Percentiles rank a stretch among this genome's conserved stretches.
Conservation (phyloP, 2,888 invertebrate genomes). For the Patella caerulea region DNA sequence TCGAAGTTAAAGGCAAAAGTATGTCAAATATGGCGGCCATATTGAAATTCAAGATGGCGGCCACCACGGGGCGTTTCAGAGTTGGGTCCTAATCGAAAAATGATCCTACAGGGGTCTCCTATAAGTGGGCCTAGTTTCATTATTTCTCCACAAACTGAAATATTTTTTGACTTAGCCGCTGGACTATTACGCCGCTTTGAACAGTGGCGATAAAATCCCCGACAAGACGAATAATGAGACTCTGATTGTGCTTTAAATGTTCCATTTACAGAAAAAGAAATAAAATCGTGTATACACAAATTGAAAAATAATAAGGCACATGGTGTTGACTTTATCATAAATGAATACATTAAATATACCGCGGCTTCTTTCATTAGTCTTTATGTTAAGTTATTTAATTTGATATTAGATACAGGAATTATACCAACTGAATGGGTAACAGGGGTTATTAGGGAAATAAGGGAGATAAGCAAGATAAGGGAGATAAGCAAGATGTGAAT, state of each 20-base stretch:
- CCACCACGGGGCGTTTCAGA: too few relatives aligned
- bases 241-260: conserved; percentile 2
- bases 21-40: too few relatives aligned
- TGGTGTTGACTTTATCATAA: conserved; percentile 14
- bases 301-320: conserved; percentile 18
- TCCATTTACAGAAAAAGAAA: conserved; percentile 18
- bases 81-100: too few relatives aligned
- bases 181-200: background rate
- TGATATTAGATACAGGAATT: conserved; percentile 20
- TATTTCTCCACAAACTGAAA: too few relatives aligned
- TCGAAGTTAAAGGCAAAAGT: too few relatives aligned
- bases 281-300: conserved; percentile 1
- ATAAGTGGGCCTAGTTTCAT: too few relatives aligned
- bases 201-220: background rate
- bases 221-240: background rate
- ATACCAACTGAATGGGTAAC: conserved; percentile 18
- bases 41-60: too few relatives aligned
- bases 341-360: conserved; percentile 22
- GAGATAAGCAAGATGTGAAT: conserved; percentile 18
- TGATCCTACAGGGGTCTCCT: too few relatives aligned
- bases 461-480: too few relatives aligned
- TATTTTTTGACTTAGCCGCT: too few relatives aligned
- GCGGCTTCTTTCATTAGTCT: background rate
- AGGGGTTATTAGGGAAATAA: conserved; percentile 17
- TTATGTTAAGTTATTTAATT: conserved; percentile 18